These are phyloP conservation scores for Plemyria rubiginata DNA, from an alignment of 2,888 invertebrate genomes.

Conservation along the genomic window DNA sequence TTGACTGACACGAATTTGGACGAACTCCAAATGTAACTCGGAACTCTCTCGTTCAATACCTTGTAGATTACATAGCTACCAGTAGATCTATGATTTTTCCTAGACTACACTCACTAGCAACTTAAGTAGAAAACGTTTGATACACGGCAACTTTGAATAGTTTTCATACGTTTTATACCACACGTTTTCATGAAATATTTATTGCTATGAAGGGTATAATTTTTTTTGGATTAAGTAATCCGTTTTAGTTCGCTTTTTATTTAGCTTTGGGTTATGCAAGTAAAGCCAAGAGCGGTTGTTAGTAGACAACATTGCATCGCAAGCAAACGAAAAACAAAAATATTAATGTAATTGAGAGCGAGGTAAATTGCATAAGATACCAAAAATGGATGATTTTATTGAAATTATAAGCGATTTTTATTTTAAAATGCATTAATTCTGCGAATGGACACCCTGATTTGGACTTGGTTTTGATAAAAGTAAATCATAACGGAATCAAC, in stretches of 20 bases:
- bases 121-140: too few species aligned
- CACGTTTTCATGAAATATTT: too few species aligned
- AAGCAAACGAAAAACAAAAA: constrained; percentile 23
- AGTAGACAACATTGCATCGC: constrained; percentile 10
- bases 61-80: constrained; percentile 26
- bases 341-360: constrained; percentile 36
- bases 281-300: background rate
- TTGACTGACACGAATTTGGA: constrained; percentile 61
- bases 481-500: constrained; percentile 23
- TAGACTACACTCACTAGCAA: too few species aligned
- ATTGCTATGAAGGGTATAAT: too few species aligned
- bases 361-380: constrained; percentile 38
- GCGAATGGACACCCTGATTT: constrained; percentile 29
- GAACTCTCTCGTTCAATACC: constrained; percentile 49
- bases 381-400: constrained; percentile 42
- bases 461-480: constrained; percentile 25
- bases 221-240: too few species aligned
- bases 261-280: background rate
- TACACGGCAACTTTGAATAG: too few species aligned
- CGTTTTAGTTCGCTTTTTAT: background rate
- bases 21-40: constrained; percentile 53
- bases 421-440: constrained; percentile 33
- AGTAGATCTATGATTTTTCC: background rate
- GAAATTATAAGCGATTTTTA: constrained; percentile 32
- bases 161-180: too few species aligned